Conservation (phyloP, 2,888 invertebrate genomes). For the Hydriomena furcata region DNA sequence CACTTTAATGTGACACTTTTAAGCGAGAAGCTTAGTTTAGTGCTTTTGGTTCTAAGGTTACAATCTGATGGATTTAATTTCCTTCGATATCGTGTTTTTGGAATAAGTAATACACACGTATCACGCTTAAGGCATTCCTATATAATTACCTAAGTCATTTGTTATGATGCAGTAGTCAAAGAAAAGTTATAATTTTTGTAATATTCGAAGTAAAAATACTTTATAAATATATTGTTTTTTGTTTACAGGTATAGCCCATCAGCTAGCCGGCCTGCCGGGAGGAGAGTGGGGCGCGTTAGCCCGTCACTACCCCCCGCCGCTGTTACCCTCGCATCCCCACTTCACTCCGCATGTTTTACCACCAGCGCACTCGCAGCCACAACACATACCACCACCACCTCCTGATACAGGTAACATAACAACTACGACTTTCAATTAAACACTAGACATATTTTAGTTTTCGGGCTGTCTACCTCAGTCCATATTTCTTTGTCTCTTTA, state of each 20-base stretch:
- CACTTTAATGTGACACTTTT: slow-evolving; percentile 37
- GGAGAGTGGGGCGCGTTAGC: slow-evolving; percentile 86
- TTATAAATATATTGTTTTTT: too few relatives aligned
- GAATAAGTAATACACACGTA: too few relatives aligned
- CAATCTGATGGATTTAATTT: neutral
- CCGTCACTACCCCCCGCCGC: slow-evolving; percentile 81
- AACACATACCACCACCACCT: slow-evolving; percentile 73
- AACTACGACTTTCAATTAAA: too few relatives aligned
- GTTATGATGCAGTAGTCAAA: too few relatives aligned
- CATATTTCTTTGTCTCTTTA: too few relatives aligned
- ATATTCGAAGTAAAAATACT: too few relatives aligned
- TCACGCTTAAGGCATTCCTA: too few relatives aligned
- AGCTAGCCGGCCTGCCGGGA: slow-evolving; percentile 87
- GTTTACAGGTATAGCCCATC: slow-evolving; percentile 88
- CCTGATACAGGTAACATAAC: slow-evolving; percentile 72
- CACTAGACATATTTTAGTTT: too few relatives aligned
- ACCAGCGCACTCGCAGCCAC: slow-evolving; percentile 77
- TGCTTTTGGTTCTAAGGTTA: slow-evolving; percentile 6
- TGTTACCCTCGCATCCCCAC: slow-evolving; percentile 80
- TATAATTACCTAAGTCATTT: too few relatives aligned
- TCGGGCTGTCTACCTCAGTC: too few relatives aligned
- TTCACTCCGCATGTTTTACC: slow-evolving; percentile 83
- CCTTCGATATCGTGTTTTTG: neutral
- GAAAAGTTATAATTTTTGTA: too few relatives aligned
- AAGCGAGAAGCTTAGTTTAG: slow-evolving; percentile 24